Percentiles rank a stretch among this genome's conserved stretches.
phyloP scores from a whole-genome alignment of 1,140 invertebrate genomes.

The Himalopsyche phryganea region DNA sequence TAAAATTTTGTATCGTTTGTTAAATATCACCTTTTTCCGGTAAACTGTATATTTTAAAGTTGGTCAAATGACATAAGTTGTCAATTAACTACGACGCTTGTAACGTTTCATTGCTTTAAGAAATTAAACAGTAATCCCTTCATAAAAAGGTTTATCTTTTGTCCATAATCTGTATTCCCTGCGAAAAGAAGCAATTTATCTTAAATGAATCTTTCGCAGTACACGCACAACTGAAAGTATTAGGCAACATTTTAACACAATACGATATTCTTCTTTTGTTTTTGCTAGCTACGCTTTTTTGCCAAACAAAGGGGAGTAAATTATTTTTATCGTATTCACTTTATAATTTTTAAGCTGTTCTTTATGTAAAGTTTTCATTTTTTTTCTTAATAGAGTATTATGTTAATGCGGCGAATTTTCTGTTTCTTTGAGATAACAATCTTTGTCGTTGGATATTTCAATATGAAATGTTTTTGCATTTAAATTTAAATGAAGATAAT shows the following conservation, averaged over 20 bases:
- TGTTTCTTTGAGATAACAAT: no score
- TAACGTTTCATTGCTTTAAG: background rate
- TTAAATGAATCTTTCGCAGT: conserved; percentile 10
- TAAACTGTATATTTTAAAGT: no score
- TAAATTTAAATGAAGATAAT: no score
- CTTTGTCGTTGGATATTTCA: no score
- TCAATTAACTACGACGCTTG: no score
- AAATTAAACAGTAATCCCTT: conserved; percentile 6
- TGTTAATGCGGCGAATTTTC: no score
- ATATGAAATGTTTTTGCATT: no score
- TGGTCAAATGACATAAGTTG: no score
- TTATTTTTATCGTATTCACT: conserved; percentile 7
- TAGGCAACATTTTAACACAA: background rate
- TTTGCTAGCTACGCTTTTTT: background rate
- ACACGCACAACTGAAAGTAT: background rate
- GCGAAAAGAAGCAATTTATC: conserved; percentile 7
- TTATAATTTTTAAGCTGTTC: conserved; percentile 9
- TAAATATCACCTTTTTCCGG: no score
- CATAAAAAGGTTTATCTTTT: conserved; percentile 36
- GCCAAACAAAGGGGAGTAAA: conserved; percentile 1
- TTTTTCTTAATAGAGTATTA: background rate
- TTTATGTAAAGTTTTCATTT: background rate
- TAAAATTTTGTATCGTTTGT: no score
- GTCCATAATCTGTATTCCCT: conserved; percentile 25
- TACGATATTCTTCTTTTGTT: background rate